Evolutionary conservation across 64 coral and sea anemone species (phyloP).

Genomic region (Porites australiensis): DNA sequence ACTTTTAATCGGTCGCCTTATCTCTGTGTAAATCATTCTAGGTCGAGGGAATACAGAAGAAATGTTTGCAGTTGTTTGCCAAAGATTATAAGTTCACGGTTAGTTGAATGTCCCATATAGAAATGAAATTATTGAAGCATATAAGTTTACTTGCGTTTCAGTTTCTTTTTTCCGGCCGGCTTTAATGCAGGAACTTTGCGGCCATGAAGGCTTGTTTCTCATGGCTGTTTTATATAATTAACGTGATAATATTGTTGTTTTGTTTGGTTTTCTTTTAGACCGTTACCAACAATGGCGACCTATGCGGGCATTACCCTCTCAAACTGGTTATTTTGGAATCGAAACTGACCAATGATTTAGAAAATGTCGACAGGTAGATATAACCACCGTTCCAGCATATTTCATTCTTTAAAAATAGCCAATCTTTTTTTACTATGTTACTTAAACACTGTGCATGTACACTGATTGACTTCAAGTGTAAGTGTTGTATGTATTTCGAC

Average conservation of each 20-base stretch:
- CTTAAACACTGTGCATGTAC: no score
- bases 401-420: no score
- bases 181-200: background rate
- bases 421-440: no score
- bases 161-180: background rate
- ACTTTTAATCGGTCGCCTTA: background rate
- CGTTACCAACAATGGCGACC: slow-evolving; percentile 91
- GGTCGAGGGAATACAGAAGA: slow-evolving; percentile 82
- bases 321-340: slow-evolving; percentile 96
- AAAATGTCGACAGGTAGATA: slow-evolving; percentile 30
- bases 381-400: background rate
- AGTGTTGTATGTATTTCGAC: background rate
- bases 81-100: slow-evolving; percentile 95
- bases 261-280: slow-evolving; percentile 55
- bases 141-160: background rate
- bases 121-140: background rate
- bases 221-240: background rate
- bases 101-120: slow-evolving; percentile 32
- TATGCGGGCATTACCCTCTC: slow-evolving; percentile 93
- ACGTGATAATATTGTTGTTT: background rate
- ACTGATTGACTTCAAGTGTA: background rate
- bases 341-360: slow-evolving; percentile 29
- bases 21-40: background rate
- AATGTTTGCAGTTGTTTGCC: slow-evolving; percentile 78
- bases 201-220: background rate